Evolutionary conservation across 2,113 vertebrate genomes (phyloP).

Genomic region (Narcine bancroftii): DNA sequence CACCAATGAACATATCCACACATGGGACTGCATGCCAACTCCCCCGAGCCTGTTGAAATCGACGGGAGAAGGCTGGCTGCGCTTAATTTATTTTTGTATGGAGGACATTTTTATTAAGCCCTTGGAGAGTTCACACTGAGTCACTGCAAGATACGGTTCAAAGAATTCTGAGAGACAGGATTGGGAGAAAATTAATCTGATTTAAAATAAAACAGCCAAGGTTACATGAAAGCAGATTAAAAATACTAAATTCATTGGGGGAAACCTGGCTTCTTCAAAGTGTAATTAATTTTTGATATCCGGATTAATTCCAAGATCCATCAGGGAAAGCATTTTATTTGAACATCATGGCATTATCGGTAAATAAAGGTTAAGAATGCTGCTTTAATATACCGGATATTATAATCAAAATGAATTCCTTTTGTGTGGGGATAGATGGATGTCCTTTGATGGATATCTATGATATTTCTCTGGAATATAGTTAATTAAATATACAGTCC

Average conservation of each 20-base stretch:
- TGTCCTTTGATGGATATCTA: background rate
- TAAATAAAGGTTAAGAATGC: background rate
- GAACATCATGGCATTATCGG: background rate
- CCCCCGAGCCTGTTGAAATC: background rate
- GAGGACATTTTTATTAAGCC: background rate
- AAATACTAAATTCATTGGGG: slow-evolving; percentile 7
- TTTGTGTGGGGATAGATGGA: background rate
- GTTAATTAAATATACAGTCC: background rate
- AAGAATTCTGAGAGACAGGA: background rate
- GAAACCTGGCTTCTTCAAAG: slow-evolving; percentile 15
- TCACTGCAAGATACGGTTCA: background rate
- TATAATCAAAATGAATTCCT: background rate
- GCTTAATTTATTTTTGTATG: background rate
- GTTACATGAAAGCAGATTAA: background rate
- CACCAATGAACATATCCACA: too few relatives aligned
- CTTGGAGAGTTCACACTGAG: background rate
- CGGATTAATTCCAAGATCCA: background rate
- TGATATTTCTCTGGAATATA: background rate
- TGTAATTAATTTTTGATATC: background rate
- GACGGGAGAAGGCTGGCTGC: background rate
- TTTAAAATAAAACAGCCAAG: background rate
- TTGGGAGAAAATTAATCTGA: background rate
- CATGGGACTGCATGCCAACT: background rate
- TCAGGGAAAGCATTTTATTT: background rate
- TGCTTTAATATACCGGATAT: background rate